Evolutionary conservation across 2,113 vertebrate species (phyloP), one percentile per base, ranked within the genome.

Genomic region (Misgurnus anguillicaudatus): DNA sequence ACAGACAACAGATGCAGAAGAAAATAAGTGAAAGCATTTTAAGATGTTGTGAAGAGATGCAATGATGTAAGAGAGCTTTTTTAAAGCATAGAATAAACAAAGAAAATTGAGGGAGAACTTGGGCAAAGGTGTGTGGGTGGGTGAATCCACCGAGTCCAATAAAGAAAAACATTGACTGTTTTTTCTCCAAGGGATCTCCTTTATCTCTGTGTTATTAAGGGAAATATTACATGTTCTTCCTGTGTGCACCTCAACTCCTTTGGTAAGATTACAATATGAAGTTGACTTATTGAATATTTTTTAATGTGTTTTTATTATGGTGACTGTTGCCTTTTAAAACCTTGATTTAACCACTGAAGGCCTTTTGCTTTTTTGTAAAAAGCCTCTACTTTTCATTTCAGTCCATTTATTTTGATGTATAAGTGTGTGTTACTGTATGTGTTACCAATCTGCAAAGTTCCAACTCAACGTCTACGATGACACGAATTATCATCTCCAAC

Each of bases 111-210:
- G 39, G 70, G 58, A 72, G 55, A 75, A 61, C 21, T 64, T 61
- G 66, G 42, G 55, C 70, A 53, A 74, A 71, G 48, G 58, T 78
- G 57, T 72, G 75, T 81, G 55, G 61, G 64, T 24, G 70, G 73
- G 53, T 57, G 53, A 79, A 71, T 80, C 75, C 75, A 58, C 21
- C 16, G 69, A 60, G 74, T 83, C 62, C 36, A 76, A 71, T 78
- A 79, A 78, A 82, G 61, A 76, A 80, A 83, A 79, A 77, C 65
- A 48, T 62, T 24, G 31, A 65, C 78, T 82, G 65, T 45, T 60
- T 48, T 65, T 65, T 75, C 61, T 80, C 80, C 73, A 65, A 42
- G 24, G 24, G 24, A 79, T 75, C 39, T 68, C 53, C 47, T 72
- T 11, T 79, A 14, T 62, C 31, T 62, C 62, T 70, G 64, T 48